Conservation (phyloP, 2,888 invertebrate genomes). For the Platypus cylindrus region DNA sequence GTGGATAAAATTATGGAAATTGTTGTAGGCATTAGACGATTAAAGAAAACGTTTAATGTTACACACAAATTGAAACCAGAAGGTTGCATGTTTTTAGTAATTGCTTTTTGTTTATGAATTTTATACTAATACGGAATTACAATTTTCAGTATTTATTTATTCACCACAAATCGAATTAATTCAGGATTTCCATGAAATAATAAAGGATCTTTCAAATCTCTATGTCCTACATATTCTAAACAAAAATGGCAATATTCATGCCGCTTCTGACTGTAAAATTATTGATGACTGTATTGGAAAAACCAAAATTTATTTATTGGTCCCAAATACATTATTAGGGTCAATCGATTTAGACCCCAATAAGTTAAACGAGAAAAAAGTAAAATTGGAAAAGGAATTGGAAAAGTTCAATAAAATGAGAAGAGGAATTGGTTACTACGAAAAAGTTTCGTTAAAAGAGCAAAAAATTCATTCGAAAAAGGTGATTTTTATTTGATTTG, state of each 20-base stretch:
- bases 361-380: constrained; percentile 27
- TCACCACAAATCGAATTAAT: too few species aligned
- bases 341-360: constrained; percentile 24
- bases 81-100: constrained; percentile 27
- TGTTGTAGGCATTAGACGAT: constrained; percentile 28
- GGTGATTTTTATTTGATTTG: constrained; percentile 18
- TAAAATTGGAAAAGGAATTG: constrained; percentile 29
- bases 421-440: constrained; percentile 24
- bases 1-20: constrained; percentile 26
- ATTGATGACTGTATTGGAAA: constrained; percentile 24
- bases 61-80: constrained; percentile 27
- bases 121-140: too few species aligned
- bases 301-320: constrained; percentile 23
- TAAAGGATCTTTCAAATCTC: constrained; percentile 11
- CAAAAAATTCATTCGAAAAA: constrained; percentile 28
- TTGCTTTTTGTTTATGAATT: too few species aligned
- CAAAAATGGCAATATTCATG: not conserved
- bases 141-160: too few species aligned
- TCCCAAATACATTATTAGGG: constrained; percentile 26
- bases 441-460: constrained; percentile 24
- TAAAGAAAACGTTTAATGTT: constrained; percentile 32
- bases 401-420: constrained; percentile 28
- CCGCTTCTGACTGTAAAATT: constrained; percentile 1
- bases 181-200: too few species aligned
- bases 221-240: constrained; percentile 5